Evolutionary conservation across 2,888 invertebrate genomes (phyloP).

Genomic region (Tanytarsus gracilentus): DNA sequence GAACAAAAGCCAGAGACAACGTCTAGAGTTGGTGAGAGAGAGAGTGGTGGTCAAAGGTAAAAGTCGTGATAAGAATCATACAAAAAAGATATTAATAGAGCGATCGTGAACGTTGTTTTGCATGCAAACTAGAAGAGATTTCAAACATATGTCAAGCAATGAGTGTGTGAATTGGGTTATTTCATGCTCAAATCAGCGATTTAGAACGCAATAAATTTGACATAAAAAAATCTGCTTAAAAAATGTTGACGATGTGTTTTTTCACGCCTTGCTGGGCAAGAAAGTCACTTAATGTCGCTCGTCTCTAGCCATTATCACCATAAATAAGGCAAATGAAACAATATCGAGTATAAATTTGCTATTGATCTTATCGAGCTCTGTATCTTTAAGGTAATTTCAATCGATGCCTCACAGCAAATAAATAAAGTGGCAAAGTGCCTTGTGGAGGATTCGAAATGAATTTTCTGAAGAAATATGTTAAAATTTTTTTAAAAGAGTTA

Average conservation of each 20-base stretch:
- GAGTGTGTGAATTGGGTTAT: conserved; percentile 3
- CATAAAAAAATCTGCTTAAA: too few species aligned
- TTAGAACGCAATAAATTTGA: too few species aligned
- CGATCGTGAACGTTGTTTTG: too few species aligned
- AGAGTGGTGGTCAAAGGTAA: neutral
- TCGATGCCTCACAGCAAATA: neutral
- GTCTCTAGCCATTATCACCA: too few species aligned
- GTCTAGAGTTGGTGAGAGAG: neutral
- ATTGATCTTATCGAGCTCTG: neutral
- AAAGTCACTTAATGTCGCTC: too few species aligned
- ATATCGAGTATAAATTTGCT: conserved; percentile 1
- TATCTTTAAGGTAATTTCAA: neutral
- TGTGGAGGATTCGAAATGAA: neutral
- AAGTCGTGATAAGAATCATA: neutral
- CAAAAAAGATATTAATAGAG: neutral
- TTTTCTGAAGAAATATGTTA: neutral
- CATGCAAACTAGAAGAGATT: too few species aligned
- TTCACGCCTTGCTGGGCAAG: too few species aligned
- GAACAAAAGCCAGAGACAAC: too few species aligned
- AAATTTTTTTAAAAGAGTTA: neutral
- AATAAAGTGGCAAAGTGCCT: neutral
- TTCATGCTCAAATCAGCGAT: too few species aligned
- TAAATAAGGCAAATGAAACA: conserved; percentile 1
- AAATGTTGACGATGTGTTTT: too few species aligned
- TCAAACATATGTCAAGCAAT: too few species aligned